A percentile compares a stretch with the other conserved stretches of the same genome.
phyloP scores from a whole-genome alignment of 2,113 vertebrate species.

The Fregata magnificens region DNA sequence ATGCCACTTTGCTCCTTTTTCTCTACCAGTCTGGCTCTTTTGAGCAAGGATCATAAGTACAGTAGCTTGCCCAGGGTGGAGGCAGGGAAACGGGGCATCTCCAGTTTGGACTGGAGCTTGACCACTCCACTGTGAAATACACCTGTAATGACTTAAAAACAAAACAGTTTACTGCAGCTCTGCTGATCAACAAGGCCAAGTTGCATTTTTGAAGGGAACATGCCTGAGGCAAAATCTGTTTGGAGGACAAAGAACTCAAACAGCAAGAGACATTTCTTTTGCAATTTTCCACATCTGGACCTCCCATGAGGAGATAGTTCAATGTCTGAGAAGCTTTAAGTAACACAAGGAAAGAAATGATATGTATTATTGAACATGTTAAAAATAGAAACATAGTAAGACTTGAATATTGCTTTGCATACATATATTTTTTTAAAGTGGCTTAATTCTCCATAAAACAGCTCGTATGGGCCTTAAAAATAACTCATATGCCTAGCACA shows the following conservation, averaged over 20 bases:
- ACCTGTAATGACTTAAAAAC: not conserved
- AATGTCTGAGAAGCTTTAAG: not conserved
- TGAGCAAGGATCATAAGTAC: fast-evolving
- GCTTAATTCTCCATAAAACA: not conserved
- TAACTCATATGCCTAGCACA: not conserved
- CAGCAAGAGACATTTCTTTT: not conserved
- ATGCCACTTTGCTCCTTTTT: not conserved
- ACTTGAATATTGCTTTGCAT: not conserved
- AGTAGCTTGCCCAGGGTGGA: not conserved
- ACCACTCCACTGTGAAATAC: not conserved
- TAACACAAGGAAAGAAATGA: not conserved
- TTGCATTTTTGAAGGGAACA: not conserved
- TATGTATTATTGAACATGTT: not conserved
- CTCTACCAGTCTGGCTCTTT: not conserved
- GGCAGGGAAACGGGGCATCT: not conserved
- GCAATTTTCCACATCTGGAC: not conserved
- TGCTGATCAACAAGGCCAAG: not conserved
- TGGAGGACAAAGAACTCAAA: not conserved
- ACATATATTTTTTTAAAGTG: not conserved
- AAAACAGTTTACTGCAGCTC: not conserved
- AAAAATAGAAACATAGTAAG: not conserved
- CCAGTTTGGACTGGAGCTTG: not conserved
- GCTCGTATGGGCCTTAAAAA: not conserved
- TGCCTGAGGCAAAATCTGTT: not conserved
- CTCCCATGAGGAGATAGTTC: not conserved